Base-by-base conservation (phyloP, 2,888 invertebrate genomes). In the Anarsia innoxiella region DNA sequence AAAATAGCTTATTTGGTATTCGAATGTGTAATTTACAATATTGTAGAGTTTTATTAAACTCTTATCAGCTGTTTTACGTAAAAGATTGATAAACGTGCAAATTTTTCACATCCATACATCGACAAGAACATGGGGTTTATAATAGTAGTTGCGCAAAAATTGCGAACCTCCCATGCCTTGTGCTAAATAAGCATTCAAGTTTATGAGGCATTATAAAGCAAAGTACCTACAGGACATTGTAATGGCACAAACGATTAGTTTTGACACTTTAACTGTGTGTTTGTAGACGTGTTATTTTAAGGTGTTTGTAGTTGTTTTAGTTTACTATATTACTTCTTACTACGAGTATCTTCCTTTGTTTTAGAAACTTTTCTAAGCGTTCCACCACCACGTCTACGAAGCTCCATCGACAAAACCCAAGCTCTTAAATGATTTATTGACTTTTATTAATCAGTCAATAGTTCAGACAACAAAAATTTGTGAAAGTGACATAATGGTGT, bases 201-300 rank as follows among this genome's bases (percentile, higher is more conserved):
- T 76, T 75, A 74, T 64, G 60, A 60, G 59, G 63, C 68, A 64
- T 69, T 70, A 71, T 69, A 69, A 66, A 71, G 68, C 68, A 63
- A 53, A 59, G 57, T 48, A 56, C 63, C 65, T 36, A 30, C 50
- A 73, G 69, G 68, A 73, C 71, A 68, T 56, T 66, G 66, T 67
- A 67, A 55, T 62, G 51, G 65, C 70, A 75, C 70, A 68, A 67
- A 73, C 71, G 66, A 46, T 63, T 52, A 72, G 71, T 71, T 76
- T 67, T 73, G 74, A 71, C 70, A 75, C 66, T n/a, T n/a, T n/a
- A n/a, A n/a, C n/a, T n/a, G n/a, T n/a, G n/a, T n/a, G n/a, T n/a
- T n/a, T n/a, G n/a, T 66, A 44, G 57, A 59, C 64, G 66, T 61
- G 69, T 66, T 27, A 27, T 11, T 12, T 12, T 3, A 16, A 33